phyloP scores from a whole-genome alignment of 2,888 invertebrate species.

The Erebia aethiops region DNA sequence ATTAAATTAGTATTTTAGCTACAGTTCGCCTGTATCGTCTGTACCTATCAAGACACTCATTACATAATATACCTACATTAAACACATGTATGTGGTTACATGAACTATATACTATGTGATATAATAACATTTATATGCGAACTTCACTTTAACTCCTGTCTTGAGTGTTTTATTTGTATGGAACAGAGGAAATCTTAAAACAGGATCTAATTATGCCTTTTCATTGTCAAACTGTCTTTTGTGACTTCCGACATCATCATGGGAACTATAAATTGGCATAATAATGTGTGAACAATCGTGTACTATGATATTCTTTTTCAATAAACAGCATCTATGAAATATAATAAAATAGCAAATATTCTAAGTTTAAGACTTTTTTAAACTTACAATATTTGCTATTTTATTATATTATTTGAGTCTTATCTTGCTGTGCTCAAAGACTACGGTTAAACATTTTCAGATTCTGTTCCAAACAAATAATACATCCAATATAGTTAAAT shows the following conservation, averaged over 20 bases:
- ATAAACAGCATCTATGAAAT: too few relatives aligned
- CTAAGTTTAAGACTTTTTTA: too few relatives aligned
- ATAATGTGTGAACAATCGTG: too few relatives aligned
- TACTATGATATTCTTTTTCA: too few relatives aligned
- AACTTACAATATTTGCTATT: too few relatives aligned
- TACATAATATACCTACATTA: slow-evolving; percentile 52
- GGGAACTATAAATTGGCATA: too few relatives aligned
- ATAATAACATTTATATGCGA: slow-evolving; percentile 51
- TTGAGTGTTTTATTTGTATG: not conserved
- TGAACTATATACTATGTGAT: slow-evolving; percentile 31
- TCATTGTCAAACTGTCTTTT: too few relatives aligned
- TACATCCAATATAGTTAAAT: not conserved
- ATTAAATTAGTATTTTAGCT: slow-evolving; percentile 49
- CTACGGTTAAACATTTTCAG: not conserved
- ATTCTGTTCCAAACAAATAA: not conserved
- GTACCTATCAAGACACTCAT: slow-evolving; percentile 57
- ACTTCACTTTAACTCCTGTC: slow-evolving; percentile 39
- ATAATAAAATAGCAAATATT: too few relatives aligned
- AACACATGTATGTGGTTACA: slow-evolving; percentile 25
- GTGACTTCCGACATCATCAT: too few relatives aligned
- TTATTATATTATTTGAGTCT: too few relatives aligned
- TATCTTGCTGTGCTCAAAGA: too few relatives aligned
- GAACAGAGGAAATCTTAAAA: not conserved
- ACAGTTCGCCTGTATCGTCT: slow-evolving; percentile 62
- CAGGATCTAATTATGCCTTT: not conserved